These are phyloP conservation scores for Platerodrilus igneus DNA, from an alignment of 2,888 invertebrate species.

Conservation along the genomic window DNA sequence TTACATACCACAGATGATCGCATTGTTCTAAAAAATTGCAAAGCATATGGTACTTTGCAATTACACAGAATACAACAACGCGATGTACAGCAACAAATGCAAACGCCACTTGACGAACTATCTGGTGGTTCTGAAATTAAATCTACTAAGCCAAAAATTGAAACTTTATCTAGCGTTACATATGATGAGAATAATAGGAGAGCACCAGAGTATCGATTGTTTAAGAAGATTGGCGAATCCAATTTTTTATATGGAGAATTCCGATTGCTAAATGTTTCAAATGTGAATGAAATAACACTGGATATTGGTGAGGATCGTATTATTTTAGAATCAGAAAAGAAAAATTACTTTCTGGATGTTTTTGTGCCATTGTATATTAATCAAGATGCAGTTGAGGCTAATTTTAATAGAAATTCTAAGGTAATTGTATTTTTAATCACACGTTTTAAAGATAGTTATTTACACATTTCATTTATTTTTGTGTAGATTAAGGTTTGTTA, in stretches of 20 bases:
- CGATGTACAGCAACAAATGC: constrained; percentile 52
- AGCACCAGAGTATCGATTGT: constrained; percentile 56
- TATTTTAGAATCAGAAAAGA: constrained; percentile 59
- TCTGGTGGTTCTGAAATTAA: constrained; percentile 29
- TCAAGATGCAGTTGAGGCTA: constrained; percentile 51
- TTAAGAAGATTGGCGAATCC: constrained; percentile 55
- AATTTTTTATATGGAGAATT: constrained; percentile 60
- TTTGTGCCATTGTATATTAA: constrained; percentile 64
- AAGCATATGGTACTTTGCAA: constrained; percentile 68
- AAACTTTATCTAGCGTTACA: constrained; percentile 36
- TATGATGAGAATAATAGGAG: constrained; percentile 35
- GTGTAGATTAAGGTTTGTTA: too few species aligned
- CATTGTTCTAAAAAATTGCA: constrained; percentile 67
- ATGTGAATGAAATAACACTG: constrained; percentile 59
- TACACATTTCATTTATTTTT: too few species aligned
- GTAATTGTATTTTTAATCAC: constrained; percentile 43
- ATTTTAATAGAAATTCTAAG: constrained; percentile 53
- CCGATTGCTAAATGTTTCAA: constrained; percentile 56
- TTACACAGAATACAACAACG: constrained; percentile 70
- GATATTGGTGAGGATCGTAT: constrained; percentile 74
- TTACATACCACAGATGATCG: constrained; percentile 63
- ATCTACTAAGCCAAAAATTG: constrained; percentile 37
- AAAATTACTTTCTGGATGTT: constrained; percentile 62
- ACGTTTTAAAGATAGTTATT: too few species aligned
- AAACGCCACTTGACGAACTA: constrained; percentile 61